A percentile compares a stretch with the other conserved stretches of the same genome.
Evolutionary conservation across 92 coral and sea anemone species (phyloP).

Genomic region (Phenganax marumi): DNA sequence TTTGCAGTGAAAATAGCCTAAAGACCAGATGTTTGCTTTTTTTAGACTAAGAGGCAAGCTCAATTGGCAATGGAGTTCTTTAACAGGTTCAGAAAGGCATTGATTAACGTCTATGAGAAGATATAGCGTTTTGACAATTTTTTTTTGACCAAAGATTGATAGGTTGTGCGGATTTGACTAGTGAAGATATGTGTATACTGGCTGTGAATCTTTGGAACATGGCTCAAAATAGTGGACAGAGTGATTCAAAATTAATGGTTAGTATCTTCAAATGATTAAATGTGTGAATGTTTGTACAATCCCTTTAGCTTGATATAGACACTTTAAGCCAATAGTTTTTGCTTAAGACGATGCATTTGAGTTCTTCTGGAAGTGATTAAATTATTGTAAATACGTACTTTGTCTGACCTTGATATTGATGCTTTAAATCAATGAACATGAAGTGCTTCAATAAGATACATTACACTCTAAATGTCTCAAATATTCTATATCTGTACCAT

Average conservation of each 20-base stretch:
- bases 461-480: too few relatives aligned
- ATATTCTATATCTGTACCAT: too few relatives aligned
- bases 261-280: slow-evolving; percentile 14
- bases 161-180: slow-evolving; percentile 75
- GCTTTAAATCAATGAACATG: too few relatives aligned
- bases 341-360: too few relatives aligned
- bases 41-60: slow-evolving; percentile 82
- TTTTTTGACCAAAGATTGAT: slow-evolving; percentile 55
- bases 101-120: not conserved
- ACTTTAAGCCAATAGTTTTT: too few relatives aligned
- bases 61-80: slow-evolving; percentile 88
- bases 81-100: slow-evolving; percentile 65
- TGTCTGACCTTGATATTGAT: too few relatives aligned
- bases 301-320: too few relatives aligned
- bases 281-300: not conserved
- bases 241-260: slow-evolving; percentile 87
- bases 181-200: slow-evolving; percentile 64
- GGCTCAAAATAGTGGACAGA: slow-evolving; percentile 90
- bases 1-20: not conserved
- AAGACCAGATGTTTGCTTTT: not conserved
- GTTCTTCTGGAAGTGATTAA: too few relatives aligned
- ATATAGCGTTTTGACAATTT: not conserved
- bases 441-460: too few relatives aligned
- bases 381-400: too few relatives aligned
- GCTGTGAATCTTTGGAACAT: slow-evolving; percentile 91